Evolutionary conservation across 2,113 vertebrate species (phyloP).

Genomic region (Rostratula benghalensis): DNA sequence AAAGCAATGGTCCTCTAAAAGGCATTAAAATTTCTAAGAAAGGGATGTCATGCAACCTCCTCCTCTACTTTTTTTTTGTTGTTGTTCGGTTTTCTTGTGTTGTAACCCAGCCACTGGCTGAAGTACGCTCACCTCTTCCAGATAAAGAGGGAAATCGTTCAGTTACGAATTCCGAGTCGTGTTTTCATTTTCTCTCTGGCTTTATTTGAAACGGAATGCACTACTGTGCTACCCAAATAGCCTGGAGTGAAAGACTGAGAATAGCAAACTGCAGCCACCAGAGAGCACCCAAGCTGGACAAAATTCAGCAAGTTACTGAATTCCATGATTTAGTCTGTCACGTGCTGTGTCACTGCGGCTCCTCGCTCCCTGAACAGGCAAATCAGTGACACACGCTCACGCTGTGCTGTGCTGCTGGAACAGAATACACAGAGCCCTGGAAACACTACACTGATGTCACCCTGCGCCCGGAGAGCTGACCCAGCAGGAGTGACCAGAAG

Average conservation of each 20-base stretch:
- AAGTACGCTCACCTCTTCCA: neutral
- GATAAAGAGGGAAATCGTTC: neutral
- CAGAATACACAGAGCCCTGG: no score
- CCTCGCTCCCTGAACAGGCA: neutral
- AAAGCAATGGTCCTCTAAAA: neutral
- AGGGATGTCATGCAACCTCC: neutral
- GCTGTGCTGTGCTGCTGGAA: no score
- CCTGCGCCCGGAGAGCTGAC: neutral
- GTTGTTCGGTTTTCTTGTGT: neutral
- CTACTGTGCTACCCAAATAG: neutral
- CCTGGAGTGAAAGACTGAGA: neutral
- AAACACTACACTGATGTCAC: neutral
- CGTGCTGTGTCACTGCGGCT: neutral
- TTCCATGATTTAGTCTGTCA: neutral
- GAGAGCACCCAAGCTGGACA: conserved; percentile 50
- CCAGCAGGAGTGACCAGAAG: neutral
- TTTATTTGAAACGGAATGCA: neutral
- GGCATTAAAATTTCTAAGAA: neutral
- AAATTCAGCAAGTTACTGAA: conserved; percentile 33
- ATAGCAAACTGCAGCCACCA: conserved; percentile 54
- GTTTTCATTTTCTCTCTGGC: neutral
- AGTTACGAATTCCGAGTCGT: neutral
- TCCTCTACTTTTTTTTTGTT: neutral
- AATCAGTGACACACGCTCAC: neutral
- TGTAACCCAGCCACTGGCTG: neutral